These are phyloP conservation scores for Lepidurus arcticus DNA, from an alignment of 1,140 invertebrate species.

Conservation along the genomic window DNA sequence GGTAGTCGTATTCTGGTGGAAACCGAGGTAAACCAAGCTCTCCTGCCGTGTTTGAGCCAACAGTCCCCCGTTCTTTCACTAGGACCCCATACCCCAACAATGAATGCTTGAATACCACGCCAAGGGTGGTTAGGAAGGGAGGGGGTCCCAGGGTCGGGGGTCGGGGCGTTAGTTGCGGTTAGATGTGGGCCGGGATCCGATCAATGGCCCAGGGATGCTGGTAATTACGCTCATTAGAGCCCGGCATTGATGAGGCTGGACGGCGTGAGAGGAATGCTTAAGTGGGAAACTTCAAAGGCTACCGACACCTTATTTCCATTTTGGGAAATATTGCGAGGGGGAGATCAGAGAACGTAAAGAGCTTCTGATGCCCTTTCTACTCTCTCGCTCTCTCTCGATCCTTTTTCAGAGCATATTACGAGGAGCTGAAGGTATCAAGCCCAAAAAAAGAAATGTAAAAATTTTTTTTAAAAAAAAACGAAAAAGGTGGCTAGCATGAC, in stretches of 20 bases:
- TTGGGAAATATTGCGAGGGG: constrained; percentile 13
- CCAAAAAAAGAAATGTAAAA: neutral
- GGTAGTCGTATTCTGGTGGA: neutral
- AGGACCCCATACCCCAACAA: neutral
- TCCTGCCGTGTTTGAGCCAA: constrained; percentile 11
- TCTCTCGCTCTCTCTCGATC: neutral
- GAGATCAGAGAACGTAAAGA: neutral
- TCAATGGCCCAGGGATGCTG: constrained; percentile 20
- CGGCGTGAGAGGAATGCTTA: constrained; percentile 11
- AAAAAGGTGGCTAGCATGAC: neutral
- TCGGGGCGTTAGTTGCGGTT: constrained; percentile 20
- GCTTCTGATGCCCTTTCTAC: neutral
- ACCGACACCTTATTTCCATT: constrained; percentile 21
- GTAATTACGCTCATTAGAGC: constrained; percentile 21
- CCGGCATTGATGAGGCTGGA: constrained; percentile 20
- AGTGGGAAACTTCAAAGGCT: constrained; percentile 21
- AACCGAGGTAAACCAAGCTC: neutral
- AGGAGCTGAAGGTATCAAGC: neutral
- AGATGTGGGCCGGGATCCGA: constrained; percentile 8
- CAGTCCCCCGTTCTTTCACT: neutral
- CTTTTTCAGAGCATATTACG: neutral
- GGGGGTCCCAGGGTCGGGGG: constrained; percentile 19
- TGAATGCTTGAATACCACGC: constrained; percentile 7
- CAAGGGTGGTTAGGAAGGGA: constrained; percentile 3
- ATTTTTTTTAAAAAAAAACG: neutral